These are phyloP conservation scores for Meiosimyza platycephala DNA, from an alignment of 2,888 invertebrate species.

Conservation along the genomic window DNA sequence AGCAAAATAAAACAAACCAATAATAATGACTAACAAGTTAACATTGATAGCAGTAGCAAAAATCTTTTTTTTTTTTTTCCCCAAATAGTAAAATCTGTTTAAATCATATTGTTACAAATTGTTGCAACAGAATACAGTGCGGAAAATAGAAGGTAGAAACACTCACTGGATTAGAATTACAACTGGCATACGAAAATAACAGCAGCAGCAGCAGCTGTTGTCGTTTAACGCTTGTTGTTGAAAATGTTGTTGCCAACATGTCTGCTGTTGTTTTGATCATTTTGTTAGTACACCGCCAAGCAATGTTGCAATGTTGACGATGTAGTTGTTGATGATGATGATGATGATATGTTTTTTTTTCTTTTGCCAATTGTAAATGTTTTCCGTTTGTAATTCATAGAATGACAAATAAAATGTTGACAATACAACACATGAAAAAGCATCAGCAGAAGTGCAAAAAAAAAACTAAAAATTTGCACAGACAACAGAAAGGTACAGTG, in stretches of 20 bases:
- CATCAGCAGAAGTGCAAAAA: background rate
- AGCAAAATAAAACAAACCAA: background rate
- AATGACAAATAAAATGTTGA: conserved; percentile 25
- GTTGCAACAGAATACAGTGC: conserved; percentile 23
- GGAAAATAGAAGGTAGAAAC: background rate
- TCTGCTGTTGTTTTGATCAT: background rate
- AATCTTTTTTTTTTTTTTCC: background rate
- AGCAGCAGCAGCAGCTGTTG: conserved; percentile 30
- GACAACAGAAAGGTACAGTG: background rate
- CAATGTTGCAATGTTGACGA: background rate
- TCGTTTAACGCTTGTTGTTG: conserved; percentile 16
- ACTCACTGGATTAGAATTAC: conserved; percentile 9
- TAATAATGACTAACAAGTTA: conserved; percentile 4
- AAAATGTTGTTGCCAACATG: conserved; percentile 23
- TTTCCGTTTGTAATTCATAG: conserved; percentile 13
- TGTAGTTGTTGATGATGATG: conserved; percentile 17
- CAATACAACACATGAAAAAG: conserved; percentile 1
- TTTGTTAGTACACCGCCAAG: background rate
- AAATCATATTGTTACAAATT: conserved; percentile 35
- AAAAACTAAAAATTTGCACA: background rate
- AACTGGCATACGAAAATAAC: conserved; percentile 14
- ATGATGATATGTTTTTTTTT: conserved; percentile 9
- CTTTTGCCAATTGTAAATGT: conserved; percentile 22
- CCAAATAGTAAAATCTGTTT: conserved; percentile 17
- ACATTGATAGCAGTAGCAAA: background rate